Evolutionary conservation across 2,113 vertebrate species (phyloP), one percentile per base, ranked within the genome.

Genomic region (Marcusenius ussheri): DNA sequence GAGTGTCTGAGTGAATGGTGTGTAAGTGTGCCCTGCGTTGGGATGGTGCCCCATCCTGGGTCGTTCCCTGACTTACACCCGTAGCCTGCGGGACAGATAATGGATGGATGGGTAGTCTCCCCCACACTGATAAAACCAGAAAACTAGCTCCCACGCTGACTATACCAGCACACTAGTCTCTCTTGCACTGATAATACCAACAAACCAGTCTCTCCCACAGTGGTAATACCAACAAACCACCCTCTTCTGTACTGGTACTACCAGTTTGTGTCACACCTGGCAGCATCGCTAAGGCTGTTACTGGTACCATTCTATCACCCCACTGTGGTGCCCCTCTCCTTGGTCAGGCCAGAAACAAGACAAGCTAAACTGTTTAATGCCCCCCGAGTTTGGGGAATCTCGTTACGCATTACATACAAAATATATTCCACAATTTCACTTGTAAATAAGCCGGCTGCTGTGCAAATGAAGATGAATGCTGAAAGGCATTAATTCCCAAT

Each of bases 401-500:
- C 2, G 17, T 46, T 5, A 53, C 62, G 53, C 42, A 86, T 89
- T 86, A 66, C 66, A 46, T 86, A 90, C 45, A 90, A 90, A 89
- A 90, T 50, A 89, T 50, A 66, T 62, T 87, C 51, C 8, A 17
- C 47, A 35, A 86, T 90, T 85, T 90, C 58, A 86, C 90, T 90
- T 89, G 90, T 90, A 90, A 90, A 90, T 90, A 90, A 89, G 88
- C 83, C 24, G 80, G 39, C 88, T 89, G 45, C 80, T 53, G 58
- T 86, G 51, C 21, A 90, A 89, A 89, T 90, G 90, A 70, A 90
- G 90, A 90, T 90, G 46, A 89, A 90, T 77, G 46, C 87, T 83
- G 87, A 89, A 74, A 62, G 31, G 88, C 46, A 90, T 90, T 90
- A 83, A 89, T 90, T 90, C 47, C 88, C 88, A 90, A 70, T 90